Conservation (phyloP, 2,888 invertebrate genomes). For the Catocala fraxini region DNA sequence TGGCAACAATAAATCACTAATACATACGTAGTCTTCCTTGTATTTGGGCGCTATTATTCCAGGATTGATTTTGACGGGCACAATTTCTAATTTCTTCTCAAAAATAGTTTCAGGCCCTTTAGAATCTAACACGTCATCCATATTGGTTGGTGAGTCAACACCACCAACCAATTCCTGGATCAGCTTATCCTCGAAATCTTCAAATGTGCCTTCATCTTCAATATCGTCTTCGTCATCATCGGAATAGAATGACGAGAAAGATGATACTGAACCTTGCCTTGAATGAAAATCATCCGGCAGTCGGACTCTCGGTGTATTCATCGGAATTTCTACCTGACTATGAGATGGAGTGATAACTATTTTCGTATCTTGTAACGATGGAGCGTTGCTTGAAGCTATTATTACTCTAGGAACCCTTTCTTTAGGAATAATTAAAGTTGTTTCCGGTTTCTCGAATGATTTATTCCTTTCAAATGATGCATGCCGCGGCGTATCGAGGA, state of each 20-base stretch:
- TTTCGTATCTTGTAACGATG: slow-evolving; percentile 86
- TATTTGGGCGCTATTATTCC: slow-evolving; percentile 63
- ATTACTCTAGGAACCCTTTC: slow-evolving; percentile 83
- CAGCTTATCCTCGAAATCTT: slow-evolving; percentile 79
- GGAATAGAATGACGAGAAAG: slow-evolving; percentile 77
- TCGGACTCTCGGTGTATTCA: slow-evolving; percentile 83
- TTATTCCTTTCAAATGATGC: slow-evolving; percentile 62
- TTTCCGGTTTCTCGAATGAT: slow-evolving; percentile 49
- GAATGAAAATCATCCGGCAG: slow-evolving; percentile 82
- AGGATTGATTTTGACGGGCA: slow-evolving; percentile 78
- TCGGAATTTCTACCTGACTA: slow-evolving; percentile 68
- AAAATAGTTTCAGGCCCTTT: slow-evolving; percentile 79
- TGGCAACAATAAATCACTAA: slow-evolving; percentile 76
- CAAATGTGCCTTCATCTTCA: slow-evolving; percentile 57
- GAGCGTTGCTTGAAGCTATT: slow-evolving; percentile 81
- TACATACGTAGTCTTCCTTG: slow-evolving; percentile 76
- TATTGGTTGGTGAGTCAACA: slow-evolving; percentile 76
- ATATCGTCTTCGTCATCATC: slow-evolving; percentile 71
- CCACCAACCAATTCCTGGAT: slow-evolving; percentile 82
- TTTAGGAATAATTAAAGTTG: slow-evolving; percentile 45
- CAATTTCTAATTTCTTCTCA: slow-evolving; percentile 80
- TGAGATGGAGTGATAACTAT: slow-evolving; percentile 89
- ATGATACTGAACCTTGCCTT: slow-evolving; percentile 69
- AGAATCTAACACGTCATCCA: slow-evolving; percentile 72
- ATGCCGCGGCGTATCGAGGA: slow-evolving; percentile 47